Evolutionary conservation across 2,797 vertebrate species (phyloP), one percentile per base, ranked within the genome.

Genomic region (Sebastes steindachneri): DNA sequence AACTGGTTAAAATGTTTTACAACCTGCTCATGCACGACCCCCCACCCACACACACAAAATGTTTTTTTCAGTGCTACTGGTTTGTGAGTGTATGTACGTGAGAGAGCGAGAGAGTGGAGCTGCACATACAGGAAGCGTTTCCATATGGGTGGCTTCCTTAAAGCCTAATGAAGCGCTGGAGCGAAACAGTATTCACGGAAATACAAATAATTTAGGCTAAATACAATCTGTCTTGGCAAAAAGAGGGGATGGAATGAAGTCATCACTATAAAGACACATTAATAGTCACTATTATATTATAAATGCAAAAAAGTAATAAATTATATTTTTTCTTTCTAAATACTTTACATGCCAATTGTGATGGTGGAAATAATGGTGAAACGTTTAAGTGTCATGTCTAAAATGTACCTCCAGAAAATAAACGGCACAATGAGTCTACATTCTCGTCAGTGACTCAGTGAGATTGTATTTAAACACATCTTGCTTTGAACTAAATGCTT

Each of bases 121-220:
- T 68, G 31, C 12, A 64, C 62, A 76, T 25, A 60, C 63, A 83
- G 62, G 33, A 69, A 78, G 60, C 23, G 75, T 83, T 93, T 89
- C 83, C 80, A 87, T 63, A 26, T 41, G 79, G 90, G 75, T 80
- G 84, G 66, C 62, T 83, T 80, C 29, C 68, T 64, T 84, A 79
- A 85, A 63, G 74, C 58, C 26, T 25, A 80, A 88, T 64, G 72
- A 85, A 86, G 79, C 69, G 4, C 71, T 73, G 60, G 48, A 76
- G 77, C 45, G 26, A 55, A 79, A 60, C 37, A 41, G 48, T 63
- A 48, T 33, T 60, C 41, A 77, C 53, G 55, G 63, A 73, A 33
- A 73, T 12, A 75, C 26, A 65, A 82, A 82, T 75, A 11, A 85
- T 80, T 82, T 37, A 55, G 23, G 55, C 31, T 12, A 31, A 73